Evolutionary conservation across 2,113 vertebrate genomes (phyloP), one percentile per base, ranked within the genome.

Genomic region (Azemiops feae): DNA sequence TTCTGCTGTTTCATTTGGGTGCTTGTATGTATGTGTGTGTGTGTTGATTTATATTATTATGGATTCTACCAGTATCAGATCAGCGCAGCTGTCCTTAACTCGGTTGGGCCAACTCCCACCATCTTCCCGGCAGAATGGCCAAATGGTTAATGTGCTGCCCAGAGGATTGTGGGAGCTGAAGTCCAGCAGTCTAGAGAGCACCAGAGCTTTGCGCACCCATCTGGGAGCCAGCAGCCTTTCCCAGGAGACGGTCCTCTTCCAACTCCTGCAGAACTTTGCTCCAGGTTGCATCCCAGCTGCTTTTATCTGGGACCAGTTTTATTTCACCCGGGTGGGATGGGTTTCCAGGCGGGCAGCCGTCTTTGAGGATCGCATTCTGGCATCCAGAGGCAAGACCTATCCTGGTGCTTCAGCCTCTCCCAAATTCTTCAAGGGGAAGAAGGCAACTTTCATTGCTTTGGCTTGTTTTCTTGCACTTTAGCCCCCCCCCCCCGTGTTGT

Each of bases 401-500:
- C 69, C n/a, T 2, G n/a, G 5, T 8, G n/a, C 30, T 39, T 34
- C 5, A 7, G 5, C 16, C 5, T 39, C 5, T n/a, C 27, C 69
- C 69, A 18, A 6, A 4, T 34, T n/a, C 64, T 34, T 16, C 64
- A 34, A 16, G 14, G 12, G 64, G 25, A 30, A 12, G 58, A 12
- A 30, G 27, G 58, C 1, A 12, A 30, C 60, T 30, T 12, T 64
- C 10, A 2, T n/a, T 1, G 12, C 60, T 64, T 5, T 5, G 60
- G 4, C 60, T 16, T n/a, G 4, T 69, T 69, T n/a, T 5, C 60
- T n/a, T 0, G 5, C 64, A 30, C n/a, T n/a, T n/a, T n/a, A n/a
- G n/a, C n/a, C n/a, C n/a, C n/a, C n/a, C n/a, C n/a, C n/a, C n/a
- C 64, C 64, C 0, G 0, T 0, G 30, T 12, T 4, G 60, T 18